phyloP scores from a whole-genome alignment of 2,888 invertebrate genomes.

The Tenodera sinensis region DNA sequence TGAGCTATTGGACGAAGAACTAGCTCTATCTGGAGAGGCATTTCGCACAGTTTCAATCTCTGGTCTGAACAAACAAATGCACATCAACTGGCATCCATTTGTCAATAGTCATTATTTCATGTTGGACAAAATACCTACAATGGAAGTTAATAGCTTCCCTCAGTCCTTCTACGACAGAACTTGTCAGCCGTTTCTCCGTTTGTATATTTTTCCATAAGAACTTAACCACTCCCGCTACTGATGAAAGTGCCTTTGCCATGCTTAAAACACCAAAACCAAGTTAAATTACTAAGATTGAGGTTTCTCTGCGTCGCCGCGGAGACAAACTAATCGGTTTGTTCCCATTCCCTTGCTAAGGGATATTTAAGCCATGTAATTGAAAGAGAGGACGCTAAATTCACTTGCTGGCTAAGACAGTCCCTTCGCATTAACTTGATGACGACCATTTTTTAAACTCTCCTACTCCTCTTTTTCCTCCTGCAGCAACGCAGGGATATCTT shows the following conservation, averaged over 20 bases:
- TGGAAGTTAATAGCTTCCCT: too few relatives aligned
- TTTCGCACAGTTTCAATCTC: too few relatives aligned
- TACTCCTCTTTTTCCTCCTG: not conserved
- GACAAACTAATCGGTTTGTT: not conserved
- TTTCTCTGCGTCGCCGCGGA: not conserved
- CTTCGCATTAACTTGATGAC: not conserved
- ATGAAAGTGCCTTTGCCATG: not conserved
- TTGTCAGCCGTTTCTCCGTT: too few relatives aligned
- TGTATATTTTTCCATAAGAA: too few relatives aligned
- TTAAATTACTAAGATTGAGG: not conserved
- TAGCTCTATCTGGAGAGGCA: too few relatives aligned
- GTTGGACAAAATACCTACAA: too few relatives aligned
- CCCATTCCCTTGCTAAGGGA: not conserved
- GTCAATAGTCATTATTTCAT: too few relatives aligned
- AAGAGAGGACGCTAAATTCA: not conserved
- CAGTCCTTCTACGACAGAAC: too few relatives aligned
- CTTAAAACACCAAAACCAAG: not conserved
- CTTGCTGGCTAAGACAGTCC: not conserved
- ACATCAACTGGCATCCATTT: too few relatives aligned
- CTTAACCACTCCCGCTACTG: not conserved
- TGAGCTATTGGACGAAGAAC: too few relatives aligned
- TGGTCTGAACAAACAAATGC: too few relatives aligned
- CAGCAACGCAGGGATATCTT: too few relatives aligned
- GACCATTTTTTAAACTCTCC: not conserved
- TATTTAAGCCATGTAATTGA: not conserved